Evolutionary conservation across 2,888 invertebrate species (phyloP).

Genomic region (Monopis laevigella): DNA sequence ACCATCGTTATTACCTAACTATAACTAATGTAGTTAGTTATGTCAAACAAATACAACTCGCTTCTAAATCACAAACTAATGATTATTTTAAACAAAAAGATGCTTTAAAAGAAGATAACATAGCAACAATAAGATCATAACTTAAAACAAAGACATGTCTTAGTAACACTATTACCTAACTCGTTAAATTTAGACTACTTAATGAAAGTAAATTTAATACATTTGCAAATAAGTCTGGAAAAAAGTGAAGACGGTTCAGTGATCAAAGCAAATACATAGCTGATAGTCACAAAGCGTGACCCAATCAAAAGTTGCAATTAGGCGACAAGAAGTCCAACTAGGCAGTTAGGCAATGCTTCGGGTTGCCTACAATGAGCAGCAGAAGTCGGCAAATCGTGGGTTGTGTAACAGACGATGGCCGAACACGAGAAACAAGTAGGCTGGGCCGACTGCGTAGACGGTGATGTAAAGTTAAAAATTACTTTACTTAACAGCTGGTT

Average conservation of each 20-base stretch:
- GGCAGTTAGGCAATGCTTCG: conserved; percentile 56
- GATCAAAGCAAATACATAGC: conserved; percentile 10
- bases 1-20: no score
- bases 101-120: no score
- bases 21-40: no score
- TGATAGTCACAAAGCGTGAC: conserved; percentile 34
- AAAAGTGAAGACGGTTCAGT: neutral
- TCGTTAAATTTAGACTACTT: no score
- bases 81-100: no score
- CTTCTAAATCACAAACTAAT: no score
- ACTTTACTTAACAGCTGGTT: conserved; percentile 58
- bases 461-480: conserved; percentile 67
- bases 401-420: conserved; percentile 61
- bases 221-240: no score
- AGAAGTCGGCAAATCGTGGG: conserved; percentile 56
- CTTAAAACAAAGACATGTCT: no score
- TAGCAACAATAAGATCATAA: no score
- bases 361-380: conserved; percentile 57
- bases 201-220: no score
- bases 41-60: no score
- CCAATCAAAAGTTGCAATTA: conserved; percentile 49
- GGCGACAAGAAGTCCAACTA: conserved; percentile 53
- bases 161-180: no score
- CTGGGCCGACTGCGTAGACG: conserved; percentile 46
- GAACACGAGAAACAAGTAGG: conserved; percentile 66